Evolutionary conservation across 2,888 invertebrate genomes (phyloP), one percentile per base, ranked within the genome.

Genomic region (Agriopis marginaria): DNA sequence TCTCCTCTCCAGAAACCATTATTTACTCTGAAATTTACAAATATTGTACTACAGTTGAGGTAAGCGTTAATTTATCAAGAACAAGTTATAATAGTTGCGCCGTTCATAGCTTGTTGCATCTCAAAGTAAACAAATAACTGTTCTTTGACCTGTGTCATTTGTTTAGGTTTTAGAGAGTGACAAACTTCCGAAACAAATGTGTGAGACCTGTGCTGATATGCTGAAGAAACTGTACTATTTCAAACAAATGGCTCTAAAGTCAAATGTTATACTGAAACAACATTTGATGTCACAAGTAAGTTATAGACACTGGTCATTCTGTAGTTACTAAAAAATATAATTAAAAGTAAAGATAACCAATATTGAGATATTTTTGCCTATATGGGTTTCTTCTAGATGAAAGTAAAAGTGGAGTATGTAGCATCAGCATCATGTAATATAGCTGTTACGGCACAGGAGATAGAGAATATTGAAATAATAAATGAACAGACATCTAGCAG

Each of bases 1-100:
- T 89, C 66, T 91, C 91, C 75, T 86, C 91, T 10, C 81, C 91
- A 45, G 77, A 75, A 67, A 54, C 73, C 1, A 61, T 75, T 50
- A 8, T 70, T 11, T 74, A 56, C 51, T 67, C 75, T 32, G 92
- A 93, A 75, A 85, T 93, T 70, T 94, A 89, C 73, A 87, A 90
- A 74, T 94, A 89, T 79, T 94, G 94, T 71, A 94, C 94, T 55
- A 91, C 94, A 66, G 87, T 94, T 32, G 91, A 93, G 86, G 94
- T 93, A 81, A 85, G 72, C 8, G 0, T 11, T 32, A 3, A 23
- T 1, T 49, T 7, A 4, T 47, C 12, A 47, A 47, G 12, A 47
- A n/a, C 7, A 17, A 51, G 47, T 47, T 47, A 47, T 47, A 40
- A 23, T 23, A 23, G 0, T 23, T 23, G 17, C 40, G 40, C 6